These are phyloP conservation scores for Drosophila histrio DNA, from an alignment of 2,888 invertebrate genomes.

Conservation along the genomic window DNA sequence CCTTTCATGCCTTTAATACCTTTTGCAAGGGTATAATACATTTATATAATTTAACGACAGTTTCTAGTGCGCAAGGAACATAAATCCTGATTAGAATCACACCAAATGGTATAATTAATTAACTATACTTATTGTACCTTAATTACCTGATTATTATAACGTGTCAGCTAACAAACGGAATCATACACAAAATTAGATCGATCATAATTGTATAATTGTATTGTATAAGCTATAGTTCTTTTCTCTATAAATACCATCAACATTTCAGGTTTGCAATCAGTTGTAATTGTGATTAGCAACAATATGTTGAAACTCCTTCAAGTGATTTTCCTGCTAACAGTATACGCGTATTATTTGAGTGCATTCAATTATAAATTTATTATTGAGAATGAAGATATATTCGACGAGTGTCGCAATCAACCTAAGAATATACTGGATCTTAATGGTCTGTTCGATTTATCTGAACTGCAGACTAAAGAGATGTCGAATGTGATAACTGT, in stretches of 20 bases:
- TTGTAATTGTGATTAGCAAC: background rate
- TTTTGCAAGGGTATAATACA: no score
- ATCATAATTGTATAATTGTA: background rate
- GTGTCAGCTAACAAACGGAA: background rate
- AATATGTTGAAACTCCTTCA: background rate
- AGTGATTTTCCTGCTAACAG: background rate
- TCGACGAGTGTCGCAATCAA: constrained; percentile 3
- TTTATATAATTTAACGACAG: no score
- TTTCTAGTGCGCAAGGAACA: no score
- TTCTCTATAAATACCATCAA: background rate
- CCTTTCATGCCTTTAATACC: no score
- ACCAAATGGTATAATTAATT: no score
- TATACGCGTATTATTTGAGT: background rate
- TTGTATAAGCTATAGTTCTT: background rate
- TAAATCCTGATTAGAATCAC: background rate
- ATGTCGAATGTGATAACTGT: accelerated
- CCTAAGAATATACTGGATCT: background rate
- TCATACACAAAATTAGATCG: background rate
- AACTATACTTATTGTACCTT: background rate
- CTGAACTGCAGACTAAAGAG: background rate
- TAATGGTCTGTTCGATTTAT: background rate
- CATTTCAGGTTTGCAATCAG: background rate
- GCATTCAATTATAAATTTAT: background rate
- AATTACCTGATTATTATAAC: background rate
- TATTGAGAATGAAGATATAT: constrained; percentile 10